Evolutionary conservation across 2,888 invertebrate genomes (phyloP).

Genomic region (Napeogenes inachia): DNA sequence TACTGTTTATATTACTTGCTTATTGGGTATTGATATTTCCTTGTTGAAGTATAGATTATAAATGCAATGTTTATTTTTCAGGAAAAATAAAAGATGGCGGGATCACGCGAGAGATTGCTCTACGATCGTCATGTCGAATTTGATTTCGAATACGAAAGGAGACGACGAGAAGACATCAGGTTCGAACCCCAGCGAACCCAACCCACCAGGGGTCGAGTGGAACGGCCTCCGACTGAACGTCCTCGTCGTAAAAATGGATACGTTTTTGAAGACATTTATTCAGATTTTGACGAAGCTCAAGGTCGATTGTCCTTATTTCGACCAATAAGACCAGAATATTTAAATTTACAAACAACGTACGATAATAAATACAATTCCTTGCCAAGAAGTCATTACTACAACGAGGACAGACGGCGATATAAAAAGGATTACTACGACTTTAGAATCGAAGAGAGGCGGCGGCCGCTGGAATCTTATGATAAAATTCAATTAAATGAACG

Average conservation of each 20-base stretch:
- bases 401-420: conserved; percentile 54
- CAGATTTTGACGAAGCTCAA: conserved; percentile 71
- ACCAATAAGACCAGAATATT: conserved; percentile 70
- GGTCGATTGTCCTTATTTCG: conserved; percentile 67
- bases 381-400: conserved; percentile 63
- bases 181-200: conserved; percentile 28
- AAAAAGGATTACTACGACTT: conserved; percentile 70
- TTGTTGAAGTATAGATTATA: conserved; percentile 31
- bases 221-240: conserved; percentile 42
- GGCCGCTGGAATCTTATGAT: conserved; percentile 51
- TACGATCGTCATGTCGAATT: conserved; percentile 59
- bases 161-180: conserved; percentile 44
- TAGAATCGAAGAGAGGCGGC: conserved; percentile 58
- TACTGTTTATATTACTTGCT: too few relatives aligned
- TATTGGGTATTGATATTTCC: too few relatives aligned
- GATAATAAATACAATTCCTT: conserved; percentile 67
- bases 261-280: conserved; percentile 73
- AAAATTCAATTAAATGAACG: conserved; percentile 42
- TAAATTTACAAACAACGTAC: conserved; percentile 63
- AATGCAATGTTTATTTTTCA: conserved; percentile 50
- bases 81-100: conserved; percentile 63
- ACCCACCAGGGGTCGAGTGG: conserved; percentile 30
- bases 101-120: conserved; percentile 64
- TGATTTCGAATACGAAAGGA: conserved; percentile 50
- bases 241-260: conserved; percentile 67